Percentiles rank a stretch among this genome's conserved stretches.
Conservation (phyloP, 2,113 vertebrate species). For the Heloderma charlesbogerti region DNA sequence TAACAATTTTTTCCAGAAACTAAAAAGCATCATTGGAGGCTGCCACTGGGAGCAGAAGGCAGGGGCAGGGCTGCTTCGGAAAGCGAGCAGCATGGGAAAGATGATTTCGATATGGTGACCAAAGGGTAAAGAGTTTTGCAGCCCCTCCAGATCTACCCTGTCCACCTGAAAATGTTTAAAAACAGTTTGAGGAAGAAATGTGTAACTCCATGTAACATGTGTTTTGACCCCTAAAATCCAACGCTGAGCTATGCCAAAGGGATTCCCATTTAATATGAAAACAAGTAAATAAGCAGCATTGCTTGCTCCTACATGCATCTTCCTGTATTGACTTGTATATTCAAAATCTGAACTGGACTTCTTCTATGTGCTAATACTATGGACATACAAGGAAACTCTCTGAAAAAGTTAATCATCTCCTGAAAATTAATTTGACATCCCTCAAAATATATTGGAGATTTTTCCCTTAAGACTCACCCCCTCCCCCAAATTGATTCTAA, state of each 20-base stretch:
- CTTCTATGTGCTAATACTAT: neutral
- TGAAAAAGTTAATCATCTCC: neutral
- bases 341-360: neutral
- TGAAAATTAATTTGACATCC: neutral
- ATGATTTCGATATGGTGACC: neutral
- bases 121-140: neutral
- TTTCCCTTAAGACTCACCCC: neutral
- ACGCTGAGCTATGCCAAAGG: conserved; percentile 51
- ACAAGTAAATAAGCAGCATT: conserved; percentile 68
- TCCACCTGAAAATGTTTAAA: neutral
- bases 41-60: neutral
- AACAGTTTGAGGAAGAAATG: neutral
- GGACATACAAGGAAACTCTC: neutral
- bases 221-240: conserved; percentile 56
- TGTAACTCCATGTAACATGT: neutral
- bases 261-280: conserved; percentile 61
- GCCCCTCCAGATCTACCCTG: neutral
- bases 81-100: neutral
- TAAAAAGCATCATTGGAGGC: neutral
- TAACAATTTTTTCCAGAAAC: neutral
- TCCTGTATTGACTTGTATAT: neutral
- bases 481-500: neutral
- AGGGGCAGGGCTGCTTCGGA: neutral
- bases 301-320: conserved; percentile 12
- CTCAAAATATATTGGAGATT: neutral